Evolutionary conservation across 2,113 vertebrate genomes (phyloP).

Genomic region (Myrmecophaga tridactyla): DNA sequence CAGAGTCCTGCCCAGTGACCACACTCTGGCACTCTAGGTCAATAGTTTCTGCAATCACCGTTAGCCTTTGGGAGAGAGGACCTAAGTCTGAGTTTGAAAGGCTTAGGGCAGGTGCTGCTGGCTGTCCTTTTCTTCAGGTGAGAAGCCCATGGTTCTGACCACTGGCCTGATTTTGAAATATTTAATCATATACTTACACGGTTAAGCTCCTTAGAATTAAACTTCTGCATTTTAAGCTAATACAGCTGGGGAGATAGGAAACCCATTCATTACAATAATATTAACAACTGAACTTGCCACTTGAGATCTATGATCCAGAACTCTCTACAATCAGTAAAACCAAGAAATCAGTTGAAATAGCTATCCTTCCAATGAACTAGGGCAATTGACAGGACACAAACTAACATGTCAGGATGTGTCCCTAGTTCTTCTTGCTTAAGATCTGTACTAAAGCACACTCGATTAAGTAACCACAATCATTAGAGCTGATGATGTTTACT

Average conservation of each 20-base stretch:
- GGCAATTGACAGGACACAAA: neutral
- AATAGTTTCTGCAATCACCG: neutral
- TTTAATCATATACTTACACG: neutral
- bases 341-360: neutral
- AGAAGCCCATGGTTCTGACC: neutral
- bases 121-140: neutral
- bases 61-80: neutral
- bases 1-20: neutral
- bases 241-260: neutral
- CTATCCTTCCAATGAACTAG: neutral
- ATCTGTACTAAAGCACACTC: neutral
- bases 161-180: neutral
- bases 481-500: neutral
- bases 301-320: neutral
- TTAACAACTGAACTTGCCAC: neutral
- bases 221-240: too few species aligned
- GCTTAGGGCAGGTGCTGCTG: too few species aligned
- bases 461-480: neutral
- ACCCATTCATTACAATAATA: neutral
- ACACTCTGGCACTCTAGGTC: neutral
- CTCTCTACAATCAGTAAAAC: neutral
- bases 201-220: too few species aligned
- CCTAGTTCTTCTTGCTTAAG: conserved; percentile 7
- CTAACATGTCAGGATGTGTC: neutral
- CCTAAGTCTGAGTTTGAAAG: neutral